Evolutionary conservation across 2,888 invertebrate species (phyloP).

Genomic region (Hyppa rectilinea): DNA sequence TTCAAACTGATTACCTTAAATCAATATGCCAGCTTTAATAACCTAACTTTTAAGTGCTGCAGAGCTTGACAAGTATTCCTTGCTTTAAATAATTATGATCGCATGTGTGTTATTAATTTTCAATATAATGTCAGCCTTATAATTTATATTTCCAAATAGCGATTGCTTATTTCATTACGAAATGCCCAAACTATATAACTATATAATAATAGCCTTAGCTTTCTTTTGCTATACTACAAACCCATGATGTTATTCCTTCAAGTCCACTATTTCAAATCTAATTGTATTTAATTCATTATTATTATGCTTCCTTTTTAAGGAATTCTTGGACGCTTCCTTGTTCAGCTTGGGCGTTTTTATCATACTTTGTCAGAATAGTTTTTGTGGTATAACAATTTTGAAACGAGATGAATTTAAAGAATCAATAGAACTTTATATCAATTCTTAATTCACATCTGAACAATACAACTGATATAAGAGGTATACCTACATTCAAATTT

Average conservation of each 20-base stretch:
- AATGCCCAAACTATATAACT: too few relatives aligned
- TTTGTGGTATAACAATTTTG: too few relatives aligned
- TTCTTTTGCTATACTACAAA: too few relatives aligned
- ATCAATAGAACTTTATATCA: not conserved
- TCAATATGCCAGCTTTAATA: slow-evolving; percentile 47
- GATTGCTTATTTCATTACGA: not conserved
- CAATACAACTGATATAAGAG: slow-evolving; percentile 40
- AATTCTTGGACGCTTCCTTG: not conserved
- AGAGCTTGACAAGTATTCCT: not conserved
- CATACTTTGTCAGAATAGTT: not conserved
- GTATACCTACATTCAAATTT: slow-evolving; percentile 66
- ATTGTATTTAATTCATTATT: too few relatives aligned
- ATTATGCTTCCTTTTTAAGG: not conserved
- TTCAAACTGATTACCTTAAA: slow-evolving; percentile 36
- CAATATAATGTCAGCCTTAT: not conserved
- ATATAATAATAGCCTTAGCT: too few relatives aligned
- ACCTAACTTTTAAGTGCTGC: not conserved
- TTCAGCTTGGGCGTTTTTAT: not conserved
- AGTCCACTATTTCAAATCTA: not conserved
- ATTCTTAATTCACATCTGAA: slow-evolving; percentile 30
- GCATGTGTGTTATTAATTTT: slow-evolving; percentile 5
- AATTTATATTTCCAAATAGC: not conserved
- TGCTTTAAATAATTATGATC: not conserved
- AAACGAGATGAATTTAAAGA: too few relatives aligned
- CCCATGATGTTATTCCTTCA: too few relatives aligned